These are phyloP conservation scores for Seriola quinqueradiata DNA, from an alignment of 2,113 vertebrate genomes.

Conservation along the genomic window DNA sequence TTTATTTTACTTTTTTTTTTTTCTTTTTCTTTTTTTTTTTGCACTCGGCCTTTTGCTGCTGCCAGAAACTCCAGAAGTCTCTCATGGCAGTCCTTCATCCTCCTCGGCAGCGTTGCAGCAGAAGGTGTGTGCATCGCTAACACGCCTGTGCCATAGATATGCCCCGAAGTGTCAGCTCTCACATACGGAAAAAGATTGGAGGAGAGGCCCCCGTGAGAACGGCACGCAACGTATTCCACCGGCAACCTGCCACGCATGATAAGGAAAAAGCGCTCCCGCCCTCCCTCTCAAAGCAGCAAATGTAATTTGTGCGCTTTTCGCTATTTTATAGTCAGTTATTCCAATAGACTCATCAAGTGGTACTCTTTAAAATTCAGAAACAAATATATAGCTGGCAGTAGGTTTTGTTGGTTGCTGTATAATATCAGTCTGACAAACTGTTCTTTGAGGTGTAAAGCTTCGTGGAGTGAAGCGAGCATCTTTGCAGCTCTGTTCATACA, in stretches of 20 bases:
- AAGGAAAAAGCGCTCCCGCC: conserved; percentile 66
- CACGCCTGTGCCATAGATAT: conserved; percentile 71
- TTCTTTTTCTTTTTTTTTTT: not conserved
- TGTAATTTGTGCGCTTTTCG: conserved; percentile 56
- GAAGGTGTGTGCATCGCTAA: conserved; percentile 72
- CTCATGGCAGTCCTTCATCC: conserved; percentile 61
- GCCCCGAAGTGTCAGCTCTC: conserved; percentile 78
- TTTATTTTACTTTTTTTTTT: conserved; percentile 31
- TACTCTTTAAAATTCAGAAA: conserved; percentile 8
- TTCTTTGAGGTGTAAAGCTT: conserved; percentile 1
- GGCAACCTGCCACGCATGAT: conserved; percentile 75
- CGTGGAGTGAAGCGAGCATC: not conserved
- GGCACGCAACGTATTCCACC: conserved; percentile 62
- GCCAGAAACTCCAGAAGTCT: conserved; percentile 58
- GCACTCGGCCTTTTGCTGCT: conserved; percentile 58
- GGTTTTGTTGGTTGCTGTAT: not conserved
- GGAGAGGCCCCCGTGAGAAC: conserved; percentile 61
- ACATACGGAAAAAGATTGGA: conserved; percentile 66
- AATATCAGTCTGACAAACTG: not conserved
- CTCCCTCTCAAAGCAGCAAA: conserved; percentile 52
- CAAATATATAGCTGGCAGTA: not conserved
- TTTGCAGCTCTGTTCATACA: not conserved
- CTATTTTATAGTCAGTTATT: conserved; percentile 30
- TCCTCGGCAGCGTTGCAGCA: conserved; percentile 55
- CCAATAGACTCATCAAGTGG: conserved; percentile 10